Base-by-base conservation (phyloP, 1,140 invertebrate species). In the Triops cancriformis region DNA sequence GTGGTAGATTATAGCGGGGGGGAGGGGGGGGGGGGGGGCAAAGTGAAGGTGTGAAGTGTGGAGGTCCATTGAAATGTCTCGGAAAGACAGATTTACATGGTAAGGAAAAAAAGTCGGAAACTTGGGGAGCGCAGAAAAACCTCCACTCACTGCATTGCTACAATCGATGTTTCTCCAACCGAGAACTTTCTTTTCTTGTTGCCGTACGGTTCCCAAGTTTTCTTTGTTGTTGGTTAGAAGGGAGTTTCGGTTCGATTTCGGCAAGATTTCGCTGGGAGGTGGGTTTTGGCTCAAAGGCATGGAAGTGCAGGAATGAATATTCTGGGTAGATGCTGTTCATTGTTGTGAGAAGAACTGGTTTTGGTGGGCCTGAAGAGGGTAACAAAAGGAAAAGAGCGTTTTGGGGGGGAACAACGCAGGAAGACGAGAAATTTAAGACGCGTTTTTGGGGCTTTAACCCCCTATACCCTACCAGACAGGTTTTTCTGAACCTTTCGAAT, bases 341-440 rank as follows among this genome's bases (percentile, higher is more conserved):
- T 64, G 51, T 64, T 64, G 51, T 37, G 23, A 64, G 23, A 64
- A 64, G n/a, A 64, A 64, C 51, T 64, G 51, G 51, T 64, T 64
- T n/a, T 64, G 0, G 51, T n/a, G 23, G 0, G 23, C 18, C 3
- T 64, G 23, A 64, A 64, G 51, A 11, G 51, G 51, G 51, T 64
- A 64, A 18, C n/a, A 5, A 64, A 64, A 64, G 51, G 23, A 23
- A 64, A 12, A 18, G 45, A 64, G 1, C 14, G 0, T n/a, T 10
- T 64, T 64, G n/a, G n/a, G 51, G n/a, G 51, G 18, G 31, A 37
- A 37, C 31, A 37, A 37, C 23, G 0, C n/a, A 64, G 51, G 51
- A 37, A 37, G 31, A 37, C 31, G 14, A 64, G 51, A 64, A 64
- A 64, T 64, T 23, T 64, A 64, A 64, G 51, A 64, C 23, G n/a